Conservation (phyloP, 2,113 vertebrate genomes). For the Potamarius usumacintae region DNA sequence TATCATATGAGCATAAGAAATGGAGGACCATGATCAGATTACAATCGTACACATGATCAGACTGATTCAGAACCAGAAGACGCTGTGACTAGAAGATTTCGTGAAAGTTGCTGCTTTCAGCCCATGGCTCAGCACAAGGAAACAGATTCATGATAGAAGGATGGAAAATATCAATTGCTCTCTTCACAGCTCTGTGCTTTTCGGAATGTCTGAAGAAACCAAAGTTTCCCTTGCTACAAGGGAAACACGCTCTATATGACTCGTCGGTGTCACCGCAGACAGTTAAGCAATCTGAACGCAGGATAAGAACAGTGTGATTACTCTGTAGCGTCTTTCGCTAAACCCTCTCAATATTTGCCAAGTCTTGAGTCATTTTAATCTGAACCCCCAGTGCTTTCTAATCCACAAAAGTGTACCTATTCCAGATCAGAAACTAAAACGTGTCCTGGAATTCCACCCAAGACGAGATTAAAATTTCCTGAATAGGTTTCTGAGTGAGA, state of each 20-base stretch:
- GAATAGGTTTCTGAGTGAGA: not conserved
- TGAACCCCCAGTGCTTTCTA: not conserved
- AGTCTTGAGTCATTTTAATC: not conserved
- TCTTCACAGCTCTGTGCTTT: constrained; percentile 34
- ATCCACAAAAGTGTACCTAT: not conserved
- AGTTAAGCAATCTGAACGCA: not conserved
- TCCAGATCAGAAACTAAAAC: not conserved
- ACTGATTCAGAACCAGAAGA: not conserved
- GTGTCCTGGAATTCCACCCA: not conserved
- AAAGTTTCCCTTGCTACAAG: constrained; percentile 15
- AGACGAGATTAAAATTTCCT: not conserved
- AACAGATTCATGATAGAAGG: constrained; percentile 22
- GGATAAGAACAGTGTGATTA: not conserved
- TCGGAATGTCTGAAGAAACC: constrained; percentile 37
- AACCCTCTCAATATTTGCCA: not conserved
- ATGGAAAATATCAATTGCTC: constrained; percentile 29
- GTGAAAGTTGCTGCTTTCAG: not conserved
- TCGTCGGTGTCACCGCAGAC: not conserved
- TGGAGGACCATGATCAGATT: not conserved
- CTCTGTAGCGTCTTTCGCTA: not conserved
- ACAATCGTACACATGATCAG: not conserved
- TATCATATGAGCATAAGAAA: not conserved
- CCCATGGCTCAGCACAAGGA: constrained; percentile 17
- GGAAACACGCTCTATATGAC: not conserved
- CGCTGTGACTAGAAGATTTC: not conserved